Evolutionary conservation across 2,797 vertebrate genomes (phyloP).

Genomic region (Phataginus tricuspis): DNA sequence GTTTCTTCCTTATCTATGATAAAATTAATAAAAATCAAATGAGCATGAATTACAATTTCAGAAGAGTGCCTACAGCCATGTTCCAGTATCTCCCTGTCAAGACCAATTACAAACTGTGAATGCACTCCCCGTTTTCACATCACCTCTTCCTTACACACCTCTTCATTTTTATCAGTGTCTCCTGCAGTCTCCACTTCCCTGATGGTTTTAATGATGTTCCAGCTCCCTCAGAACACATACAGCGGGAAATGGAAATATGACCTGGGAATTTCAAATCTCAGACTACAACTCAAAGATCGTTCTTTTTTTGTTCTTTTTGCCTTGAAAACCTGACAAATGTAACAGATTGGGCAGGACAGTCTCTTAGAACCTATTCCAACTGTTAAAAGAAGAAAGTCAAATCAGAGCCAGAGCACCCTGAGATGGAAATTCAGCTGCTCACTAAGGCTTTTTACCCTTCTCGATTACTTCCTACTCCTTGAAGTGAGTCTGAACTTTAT

Average conservation of each 20-base stretch:
- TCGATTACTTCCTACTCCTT: not conserved
- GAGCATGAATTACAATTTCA: slow-evolving; percentile 15
- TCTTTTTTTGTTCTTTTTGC: slow-evolving; percentile 23
- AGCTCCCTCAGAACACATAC: slow-evolving; percentile 47
- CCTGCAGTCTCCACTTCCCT: not conserved
- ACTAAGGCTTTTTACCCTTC: slow-evolving; percentile 2
- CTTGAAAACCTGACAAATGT: not conserved
- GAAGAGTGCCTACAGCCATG: not conserved
- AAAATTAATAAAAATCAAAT: slow-evolving; percentile 56
- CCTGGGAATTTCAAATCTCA: slow-evolving; percentile 79
- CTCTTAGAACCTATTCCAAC: slow-evolving; percentile 48
- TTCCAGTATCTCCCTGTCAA: slow-evolving; percentile 16
- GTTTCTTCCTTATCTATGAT: not conserved
- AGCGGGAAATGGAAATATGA: slow-evolving; percentile 73
- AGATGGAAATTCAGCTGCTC: not conserved
- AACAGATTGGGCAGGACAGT: slow-evolving; percentile 50
- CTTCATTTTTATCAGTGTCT: slow-evolving; percentile 60
- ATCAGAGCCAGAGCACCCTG: not conserved
- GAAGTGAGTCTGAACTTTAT: not conserved
- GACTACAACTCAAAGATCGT: slow-evolving; percentile 49
- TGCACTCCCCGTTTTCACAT: not conserved
- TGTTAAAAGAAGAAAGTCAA: slow-evolving; percentile 51
- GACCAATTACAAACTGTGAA: not conserved
- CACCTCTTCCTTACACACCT: slow-evolving; percentile 19
- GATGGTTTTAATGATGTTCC: slow-evolving; percentile 73